Conservation (phyloP, 2,888 invertebrate genomes). For the Dolomedes plantarius region DNA sequence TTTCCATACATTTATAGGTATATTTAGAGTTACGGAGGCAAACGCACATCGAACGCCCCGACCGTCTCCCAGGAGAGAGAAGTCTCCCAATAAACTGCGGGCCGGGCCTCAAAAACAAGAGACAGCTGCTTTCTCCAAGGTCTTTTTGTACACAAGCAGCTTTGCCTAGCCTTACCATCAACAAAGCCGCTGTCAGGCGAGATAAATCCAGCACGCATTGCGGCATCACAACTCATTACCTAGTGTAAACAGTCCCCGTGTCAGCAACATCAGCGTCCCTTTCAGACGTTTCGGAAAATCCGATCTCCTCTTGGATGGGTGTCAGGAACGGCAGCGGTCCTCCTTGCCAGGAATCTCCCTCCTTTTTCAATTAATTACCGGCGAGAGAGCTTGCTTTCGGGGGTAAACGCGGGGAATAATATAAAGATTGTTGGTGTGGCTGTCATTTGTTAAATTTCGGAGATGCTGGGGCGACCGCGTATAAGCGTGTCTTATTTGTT, state of each 20-base stretch:
- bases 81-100: background rate
- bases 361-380: conserved; percentile 11
- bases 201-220: conserved; percentile 62
- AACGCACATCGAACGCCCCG: too few species aligned
- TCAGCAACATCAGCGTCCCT: conserved; percentile 51
- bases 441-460: conserved; percentile 2
- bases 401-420: background rate
- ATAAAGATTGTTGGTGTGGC: conserved; percentile 8
- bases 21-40: too few species aligned
- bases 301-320: conserved; percentile 44
- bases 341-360: background rate
- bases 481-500: conserved; percentile 3
- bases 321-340: conserved; percentile 29
- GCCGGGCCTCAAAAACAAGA: conserved; percentile 16
- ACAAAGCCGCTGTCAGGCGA: conserved; percentile 53
- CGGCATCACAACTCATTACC: conserved; percentile 67
- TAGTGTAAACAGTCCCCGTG: conserved; percentile 66
- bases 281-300: conserved; percentile 34
- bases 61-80: too few species aligned
- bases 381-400: background rate
- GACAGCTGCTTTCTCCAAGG: conserved; percentile 57
- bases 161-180: conserved; percentile 37
- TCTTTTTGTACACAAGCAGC: conserved; percentile 36
- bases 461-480: background rate
- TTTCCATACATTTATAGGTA: too few species aligned